Evolutionary conservation across 1,140 invertebrate genomes (phyloP), one percentile per base, ranked within the genome.

Genomic region (Cydia fagiglandana): DNA sequence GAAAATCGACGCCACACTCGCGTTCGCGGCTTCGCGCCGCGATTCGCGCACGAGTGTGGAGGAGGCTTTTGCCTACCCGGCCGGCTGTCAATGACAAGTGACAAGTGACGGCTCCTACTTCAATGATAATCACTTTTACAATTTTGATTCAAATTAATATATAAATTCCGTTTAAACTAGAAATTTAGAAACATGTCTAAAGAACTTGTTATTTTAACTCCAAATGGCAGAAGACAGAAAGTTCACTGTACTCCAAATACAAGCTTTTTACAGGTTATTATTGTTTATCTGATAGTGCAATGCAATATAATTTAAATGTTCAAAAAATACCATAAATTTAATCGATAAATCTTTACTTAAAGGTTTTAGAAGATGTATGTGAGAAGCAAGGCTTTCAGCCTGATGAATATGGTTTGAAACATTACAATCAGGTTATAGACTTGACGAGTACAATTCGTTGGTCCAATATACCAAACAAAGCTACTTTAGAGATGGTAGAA

Each of bases 351-450:
- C 66, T 76, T 84, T 84, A 77, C 80, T 93, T 93, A 77, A 81
- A 97, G 96, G 93, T 97, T 64, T 88, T 97, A 66, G 96, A 97
- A 92, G 96, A 97, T 93, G 96, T 95, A 7, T 97, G 97, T 86
- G 90, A 93, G 64, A 97, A 97, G 86, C 95, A 97, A 85, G 95
- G 94, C 34, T 95, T 95, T 78, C 91, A 96, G 73, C 90, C 96
- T 34, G 94, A 95, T 80, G 95, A 96, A 79, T 97, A 96, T 93
- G 95, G 96, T 88, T 91, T 97, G 13, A 96, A 95, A 94, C 96
- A 97, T 91, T 95, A 96, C 81, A 96, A 96, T 83, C 95, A 95
- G 88, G 89, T 95, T 47, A 84, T 97, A 9, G 96, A 97, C 86
- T 90, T 95, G 61, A 96, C 95, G 74, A 93, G 95, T 64, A 95